Conservation (phyloP, 2,888 invertebrate genomes). For the Tetragonisca angustula region DNA sequence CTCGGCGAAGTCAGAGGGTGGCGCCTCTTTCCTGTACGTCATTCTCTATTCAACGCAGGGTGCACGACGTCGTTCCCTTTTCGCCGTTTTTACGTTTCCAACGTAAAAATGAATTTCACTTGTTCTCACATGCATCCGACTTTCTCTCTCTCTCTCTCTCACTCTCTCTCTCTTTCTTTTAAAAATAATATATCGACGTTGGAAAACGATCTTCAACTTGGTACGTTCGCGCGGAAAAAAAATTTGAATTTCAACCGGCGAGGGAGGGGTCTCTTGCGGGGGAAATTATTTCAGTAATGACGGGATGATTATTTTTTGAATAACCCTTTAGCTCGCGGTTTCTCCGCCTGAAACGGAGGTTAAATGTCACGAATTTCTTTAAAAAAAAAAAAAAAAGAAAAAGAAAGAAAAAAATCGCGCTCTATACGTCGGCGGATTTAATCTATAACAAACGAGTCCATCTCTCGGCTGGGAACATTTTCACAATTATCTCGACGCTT, state of each 20-base stretch:
- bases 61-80: conserved; percentile 33
- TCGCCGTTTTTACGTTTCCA: conserved; percentile 35
- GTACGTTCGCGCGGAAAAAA: not conserved
- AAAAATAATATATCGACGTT: conserved; percentile 6
- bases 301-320: not conserved
- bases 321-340: not conserved
- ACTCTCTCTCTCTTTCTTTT: not conserved
- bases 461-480: not conserved
- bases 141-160: not conserved
- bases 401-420: not conserved
- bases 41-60: conserved; percentile 47
- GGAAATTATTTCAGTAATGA: not conserved
- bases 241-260: not conserved
- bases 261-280: not conserved
- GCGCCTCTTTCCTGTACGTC: conserved; percentile 40
- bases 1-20: conserved; percentile 42
- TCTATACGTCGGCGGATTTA: not conserved
- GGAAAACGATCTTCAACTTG: not conserved
- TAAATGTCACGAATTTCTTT: not conserved
- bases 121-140: not conserved
- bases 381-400: too few relatives aligned
- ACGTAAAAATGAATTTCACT: conserved; percentile 34
- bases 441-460: not conserved
- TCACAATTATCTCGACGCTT: not conserved
- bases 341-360: not conserved